These are phyloP conservation scores for Bothrops jararaca DNA, from an alignment of 2,113 vertebrate genomes.

Conservation along the genomic window DNA sequence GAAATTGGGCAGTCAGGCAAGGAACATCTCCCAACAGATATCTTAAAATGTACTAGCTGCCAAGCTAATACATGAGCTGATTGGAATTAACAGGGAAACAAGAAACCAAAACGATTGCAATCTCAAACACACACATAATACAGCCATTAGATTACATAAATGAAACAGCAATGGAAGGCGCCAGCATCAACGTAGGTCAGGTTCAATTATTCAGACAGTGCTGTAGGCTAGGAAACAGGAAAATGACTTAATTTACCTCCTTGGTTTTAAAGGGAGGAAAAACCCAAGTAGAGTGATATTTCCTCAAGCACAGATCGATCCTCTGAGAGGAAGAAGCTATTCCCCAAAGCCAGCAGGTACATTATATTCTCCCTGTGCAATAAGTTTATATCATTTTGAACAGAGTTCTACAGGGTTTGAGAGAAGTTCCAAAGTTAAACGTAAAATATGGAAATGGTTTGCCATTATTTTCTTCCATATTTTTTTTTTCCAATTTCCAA, in stretches of 20 bases:
- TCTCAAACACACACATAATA: background rate
- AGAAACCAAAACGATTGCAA: background rate
- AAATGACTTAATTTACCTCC: background rate
- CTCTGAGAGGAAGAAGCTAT: background rate
- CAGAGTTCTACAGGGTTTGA: background rate
- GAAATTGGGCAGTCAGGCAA: background rate
- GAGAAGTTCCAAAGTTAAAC: background rate
- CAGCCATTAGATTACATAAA: background rate
- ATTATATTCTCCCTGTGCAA: background rate
- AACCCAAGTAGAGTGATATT: background rate
- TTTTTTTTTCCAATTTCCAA: background rate
- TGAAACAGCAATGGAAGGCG: background rate
- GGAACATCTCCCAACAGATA: background rate
- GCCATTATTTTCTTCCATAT: background rate
- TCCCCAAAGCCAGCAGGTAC: background rate
- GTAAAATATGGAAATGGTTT: background rate
- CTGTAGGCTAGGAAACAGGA: background rate
- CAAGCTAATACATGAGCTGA: background rate
- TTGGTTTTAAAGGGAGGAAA: background rate
- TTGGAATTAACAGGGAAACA: background rate
- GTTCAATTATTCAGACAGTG: background rate
- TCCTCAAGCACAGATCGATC: background rate
- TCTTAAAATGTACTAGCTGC: background rate
- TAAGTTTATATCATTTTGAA: background rate
- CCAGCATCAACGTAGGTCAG: background rate